A percentile compares a stretch with the other conserved stretches of the same genome.
Conservation (phyloP, 92 coral and sea anemone species). For the Phymanthus crucifer region DNA sequence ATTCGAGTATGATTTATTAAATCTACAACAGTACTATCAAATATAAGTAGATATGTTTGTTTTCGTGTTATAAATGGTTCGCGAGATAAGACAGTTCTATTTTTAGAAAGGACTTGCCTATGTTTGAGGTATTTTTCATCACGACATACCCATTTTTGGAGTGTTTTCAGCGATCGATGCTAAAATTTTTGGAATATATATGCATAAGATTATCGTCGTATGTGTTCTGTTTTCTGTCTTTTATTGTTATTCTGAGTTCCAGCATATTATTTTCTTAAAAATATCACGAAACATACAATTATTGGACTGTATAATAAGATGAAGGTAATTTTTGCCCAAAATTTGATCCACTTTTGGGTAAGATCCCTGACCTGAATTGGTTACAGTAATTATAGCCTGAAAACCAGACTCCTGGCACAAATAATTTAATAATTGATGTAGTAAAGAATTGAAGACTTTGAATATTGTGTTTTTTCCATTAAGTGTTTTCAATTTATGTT, state of each 20-base stretch:
- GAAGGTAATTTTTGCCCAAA: too few species aligned
- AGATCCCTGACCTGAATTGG: too few species aligned
- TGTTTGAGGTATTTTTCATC: neutral
- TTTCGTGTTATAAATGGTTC: neutral
- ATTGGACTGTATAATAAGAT: too few species aligned
- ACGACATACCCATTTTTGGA: neutral
- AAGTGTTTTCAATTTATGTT: too few species aligned
- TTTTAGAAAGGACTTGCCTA: neutral
- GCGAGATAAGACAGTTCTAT: neutral
- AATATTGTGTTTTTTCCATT: too few species aligned
- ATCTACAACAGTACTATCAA: neutral
- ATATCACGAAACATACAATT: too few species aligned
- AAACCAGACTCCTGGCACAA: too few species aligned
- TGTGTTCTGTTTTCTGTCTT: neutral
- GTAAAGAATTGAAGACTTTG: too few species aligned
- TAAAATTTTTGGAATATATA: neutral
- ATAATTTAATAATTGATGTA: too few species aligned
- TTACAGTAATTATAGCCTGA: too few species aligned
- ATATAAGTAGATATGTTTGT: neutral
- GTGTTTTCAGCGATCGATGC: neutral
- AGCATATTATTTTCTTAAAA: too few species aligned
- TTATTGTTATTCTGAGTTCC: neutral
- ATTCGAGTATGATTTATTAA: neutral
- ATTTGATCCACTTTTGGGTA: too few species aligned
- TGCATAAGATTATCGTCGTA: neutral